phyloP scores from a whole-genome alignment of 2,888 invertebrate genomes.

The Sturmia bella region DNA sequence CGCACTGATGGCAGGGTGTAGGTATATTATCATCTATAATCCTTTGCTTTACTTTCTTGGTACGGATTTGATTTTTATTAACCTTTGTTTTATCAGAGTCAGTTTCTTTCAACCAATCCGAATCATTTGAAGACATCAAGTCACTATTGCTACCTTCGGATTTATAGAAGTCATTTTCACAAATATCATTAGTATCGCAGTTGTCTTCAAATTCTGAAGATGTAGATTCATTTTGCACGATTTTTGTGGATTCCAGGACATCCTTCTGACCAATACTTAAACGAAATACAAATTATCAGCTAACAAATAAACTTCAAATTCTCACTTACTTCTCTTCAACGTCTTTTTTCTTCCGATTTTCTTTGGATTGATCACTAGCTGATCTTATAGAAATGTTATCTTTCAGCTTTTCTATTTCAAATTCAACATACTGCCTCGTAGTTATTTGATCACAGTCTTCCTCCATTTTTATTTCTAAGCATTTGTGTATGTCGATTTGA shows the following conservation, averaged over 20 bases:
- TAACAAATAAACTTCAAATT: not conserved
- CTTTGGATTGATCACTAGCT: not conserved
- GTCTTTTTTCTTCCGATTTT: not conserved
- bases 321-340: slow-evolving; percentile 21
- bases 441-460: not conserved
- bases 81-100: slow-evolving; percentile 31
- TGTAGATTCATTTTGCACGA: slow-evolving; percentile 1
- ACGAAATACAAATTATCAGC: slow-evolving; percentile 3
- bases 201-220: slow-evolving; percentile 45
- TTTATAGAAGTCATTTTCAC: slow-evolving; percentile 39
- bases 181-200: slow-evolving; percentile 41
- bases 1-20: slow-evolving; percentile 84
- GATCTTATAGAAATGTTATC: not conserved
- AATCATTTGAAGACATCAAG: slow-evolving; percentile 38
- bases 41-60: slow-evolving; percentile 68
- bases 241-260: slow-evolving; percentile 1
- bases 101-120: slow-evolving; percentile 38
- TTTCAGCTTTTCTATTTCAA: slow-evolving; percentile 28
- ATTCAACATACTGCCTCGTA: slow-evolving; percentile 1
- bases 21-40: slow-evolving; percentile 77
- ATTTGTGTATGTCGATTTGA: slow-evolving; percentile 62
- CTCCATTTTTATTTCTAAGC: slow-evolving; percentile 63
- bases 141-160: slow-evolving; percentile 39
- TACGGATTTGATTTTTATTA: slow-evolving; percentile 15
- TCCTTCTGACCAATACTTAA: slow-evolving; percentile 27